A percentile compares a stretch with the other conserved stretches of the same genome.
Evolutionary conservation across 2,797 vertebrate genomes (phyloP).

Genomic region (Ceryle rudis): DNA sequence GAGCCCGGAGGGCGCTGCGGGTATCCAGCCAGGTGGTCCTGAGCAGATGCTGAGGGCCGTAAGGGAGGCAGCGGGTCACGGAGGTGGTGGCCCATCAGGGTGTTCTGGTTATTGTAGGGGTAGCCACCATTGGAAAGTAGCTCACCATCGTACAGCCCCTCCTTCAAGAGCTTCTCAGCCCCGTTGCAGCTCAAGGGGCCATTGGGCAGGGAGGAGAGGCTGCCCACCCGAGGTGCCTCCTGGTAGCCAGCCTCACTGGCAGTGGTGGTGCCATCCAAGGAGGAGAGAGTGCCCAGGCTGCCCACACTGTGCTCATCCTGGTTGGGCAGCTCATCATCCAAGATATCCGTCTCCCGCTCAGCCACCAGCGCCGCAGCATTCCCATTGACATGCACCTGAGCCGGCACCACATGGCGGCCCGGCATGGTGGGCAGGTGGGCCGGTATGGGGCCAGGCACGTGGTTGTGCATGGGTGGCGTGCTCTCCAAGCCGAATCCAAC

Average conservation of each 20-base stretch:
- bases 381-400: conserved; percentile 95
- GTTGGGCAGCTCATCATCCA: conserved; percentile 93
- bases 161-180: conserved; percentile 74
- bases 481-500: conserved; percentile 87
- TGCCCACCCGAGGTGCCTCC: conserved; percentile 65
- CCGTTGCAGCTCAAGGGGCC: conserved; percentile 73
- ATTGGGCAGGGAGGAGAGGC: conserved; percentile 77
- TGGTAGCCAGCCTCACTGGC: conserved; percentile 77
- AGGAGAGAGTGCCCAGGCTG: conserved; percentile 93
- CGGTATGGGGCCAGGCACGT: conserved; percentile 52
- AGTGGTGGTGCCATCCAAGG: conserved; percentile 86
- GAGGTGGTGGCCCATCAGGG: conserved; percentile 35
- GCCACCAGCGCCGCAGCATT: conserved; percentile 76
- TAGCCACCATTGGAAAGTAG: conserved; percentile 76
- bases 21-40: conserved; percentile 74
- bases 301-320: conserved; percentile 94
- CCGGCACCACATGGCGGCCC: conserved; percentile 90
- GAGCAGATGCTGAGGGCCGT: conserved; percentile 66
- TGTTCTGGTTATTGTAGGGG: conserved; percentile 76
- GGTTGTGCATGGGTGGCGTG: conserved; percentile 85
- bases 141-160: conserved; percentile 57
- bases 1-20: conserved; percentile 49
- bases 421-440: background rate
- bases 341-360: conserved; percentile 96
- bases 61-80: conserved; percentile 47